Evolutionary conservation across 2,797 vertebrate genomes (phyloP).

Genomic region (Sebastes umbrosus): DNA sequence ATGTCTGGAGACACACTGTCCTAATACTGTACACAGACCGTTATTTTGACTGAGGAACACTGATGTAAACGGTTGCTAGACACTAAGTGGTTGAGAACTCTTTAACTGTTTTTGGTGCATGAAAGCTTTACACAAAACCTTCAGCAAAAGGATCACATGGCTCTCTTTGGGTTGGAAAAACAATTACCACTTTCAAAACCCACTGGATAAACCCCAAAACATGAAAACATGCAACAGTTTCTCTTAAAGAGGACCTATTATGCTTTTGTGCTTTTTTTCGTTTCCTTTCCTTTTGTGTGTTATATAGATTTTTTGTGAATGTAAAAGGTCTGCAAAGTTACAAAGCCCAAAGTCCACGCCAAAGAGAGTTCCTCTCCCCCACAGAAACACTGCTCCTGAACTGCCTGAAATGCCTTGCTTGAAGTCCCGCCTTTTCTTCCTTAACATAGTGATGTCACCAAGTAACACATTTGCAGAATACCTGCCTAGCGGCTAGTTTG

Average conservation of each 20-base stretch:
- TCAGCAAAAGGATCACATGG: background rate
- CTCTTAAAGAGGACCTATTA: background rate
- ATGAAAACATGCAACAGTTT: background rate
- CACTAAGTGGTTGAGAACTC: slow-evolving; percentile 11
- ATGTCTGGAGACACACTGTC: slow-evolving; percentile 37
- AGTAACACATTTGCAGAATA: no score
- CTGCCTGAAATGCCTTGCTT: no score
- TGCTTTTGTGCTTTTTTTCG: no score
- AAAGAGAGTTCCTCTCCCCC: no score
- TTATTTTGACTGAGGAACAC: slow-evolving; percentile 31
- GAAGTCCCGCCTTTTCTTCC: no score
- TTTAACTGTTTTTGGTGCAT: background rate
- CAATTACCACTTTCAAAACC: background rate
- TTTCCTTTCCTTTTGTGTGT: no score
- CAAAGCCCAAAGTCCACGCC: no score
- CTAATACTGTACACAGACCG: slow-evolving; percentile 21
- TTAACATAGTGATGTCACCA: no score
- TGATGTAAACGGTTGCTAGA: slow-evolving; percentile 8
- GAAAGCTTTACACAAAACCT: background rate
- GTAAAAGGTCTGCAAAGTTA: no score
- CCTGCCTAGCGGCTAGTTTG: no score
- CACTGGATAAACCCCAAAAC: background rate
- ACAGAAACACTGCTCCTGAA: no score
- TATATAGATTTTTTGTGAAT: no score
- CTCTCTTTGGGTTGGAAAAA: background rate